phyloP scores from a whole-genome alignment of 2,113 vertebrate genomes.

The Mormoops blainvillei region DNA sequence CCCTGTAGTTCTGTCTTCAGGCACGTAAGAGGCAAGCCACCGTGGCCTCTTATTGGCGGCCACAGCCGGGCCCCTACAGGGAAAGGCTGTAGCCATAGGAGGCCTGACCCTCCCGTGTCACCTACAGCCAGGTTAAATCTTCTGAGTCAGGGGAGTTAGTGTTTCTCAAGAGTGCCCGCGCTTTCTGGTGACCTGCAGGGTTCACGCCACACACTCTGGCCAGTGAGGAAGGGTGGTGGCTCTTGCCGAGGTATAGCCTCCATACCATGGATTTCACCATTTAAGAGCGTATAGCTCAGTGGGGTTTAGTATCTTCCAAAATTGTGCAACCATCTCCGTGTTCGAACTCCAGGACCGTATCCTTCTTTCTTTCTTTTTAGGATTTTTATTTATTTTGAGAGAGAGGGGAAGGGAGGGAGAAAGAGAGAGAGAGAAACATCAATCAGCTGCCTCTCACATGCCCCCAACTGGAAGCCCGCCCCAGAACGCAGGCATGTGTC shows the following conservation, averaged over 20 bases:
- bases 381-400: no score
- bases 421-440: no score
- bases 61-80: background rate
- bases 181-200: no score
- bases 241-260: background rate
- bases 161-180: no score
- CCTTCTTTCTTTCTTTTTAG: no score
- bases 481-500: no score
- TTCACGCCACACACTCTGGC: rapidly evolving
- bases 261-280: background rate
- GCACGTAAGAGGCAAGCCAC: background rate
- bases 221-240: background rate
- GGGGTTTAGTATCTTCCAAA: background rate
- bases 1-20: background rate
- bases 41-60: background rate
- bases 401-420: no score
- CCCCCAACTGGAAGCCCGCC: no score
- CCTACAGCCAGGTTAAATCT: background rate
- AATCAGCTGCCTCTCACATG: no score
- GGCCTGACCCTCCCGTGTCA: no score
- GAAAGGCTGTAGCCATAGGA: background rate
- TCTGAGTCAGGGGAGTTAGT: background rate
- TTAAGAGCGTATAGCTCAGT: background rate
- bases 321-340: no score
- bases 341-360: background rate